These are phyloP conservation scores for Cephus nigrinus DNA, from an alignment of 2,888 invertebrate genomes.

Conservation along the genomic window DNA sequence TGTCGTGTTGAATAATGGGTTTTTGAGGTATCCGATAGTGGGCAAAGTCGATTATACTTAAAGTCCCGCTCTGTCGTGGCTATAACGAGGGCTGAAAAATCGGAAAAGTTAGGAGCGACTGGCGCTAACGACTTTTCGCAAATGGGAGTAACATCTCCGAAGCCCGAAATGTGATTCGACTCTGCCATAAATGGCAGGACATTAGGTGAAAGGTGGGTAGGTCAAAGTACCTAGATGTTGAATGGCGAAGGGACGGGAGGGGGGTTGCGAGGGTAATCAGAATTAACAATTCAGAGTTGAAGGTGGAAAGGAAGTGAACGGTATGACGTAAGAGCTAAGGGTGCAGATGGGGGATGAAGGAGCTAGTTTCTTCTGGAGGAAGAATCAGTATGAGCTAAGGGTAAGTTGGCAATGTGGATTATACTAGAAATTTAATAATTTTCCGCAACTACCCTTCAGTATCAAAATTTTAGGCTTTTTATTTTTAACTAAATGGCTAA, in stretches of 20 bases:
- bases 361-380: neutral
- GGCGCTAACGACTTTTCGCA: constrained; percentile 39
- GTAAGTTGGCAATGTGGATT: neutral
- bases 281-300: constrained; percentile 52
- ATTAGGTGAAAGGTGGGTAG: constrained; percentile 34
- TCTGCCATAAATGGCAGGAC: constrained; percentile 48
- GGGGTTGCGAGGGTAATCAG: constrained; percentile 39
- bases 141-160: constrained; percentile 44
- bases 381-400: neutral
- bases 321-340: neutral
- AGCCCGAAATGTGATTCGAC: constrained; percentile 44
- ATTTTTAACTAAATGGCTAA: neutral
- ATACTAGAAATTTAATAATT: neutral
- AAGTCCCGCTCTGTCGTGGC: neutral
- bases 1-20: neutral
- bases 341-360: neutral
- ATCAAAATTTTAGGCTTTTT: neutral
- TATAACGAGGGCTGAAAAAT: constrained; percentile 12
- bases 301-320: neutral
- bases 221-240: neutral
- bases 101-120: constrained; percentile 18
- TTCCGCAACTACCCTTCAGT: neutral
- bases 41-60: neutral
- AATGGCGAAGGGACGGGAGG: neutral
- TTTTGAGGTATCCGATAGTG: neutral